Conservation (phyloP, 2,888 invertebrate species). For the Emmelina monodactyla region DNA sequence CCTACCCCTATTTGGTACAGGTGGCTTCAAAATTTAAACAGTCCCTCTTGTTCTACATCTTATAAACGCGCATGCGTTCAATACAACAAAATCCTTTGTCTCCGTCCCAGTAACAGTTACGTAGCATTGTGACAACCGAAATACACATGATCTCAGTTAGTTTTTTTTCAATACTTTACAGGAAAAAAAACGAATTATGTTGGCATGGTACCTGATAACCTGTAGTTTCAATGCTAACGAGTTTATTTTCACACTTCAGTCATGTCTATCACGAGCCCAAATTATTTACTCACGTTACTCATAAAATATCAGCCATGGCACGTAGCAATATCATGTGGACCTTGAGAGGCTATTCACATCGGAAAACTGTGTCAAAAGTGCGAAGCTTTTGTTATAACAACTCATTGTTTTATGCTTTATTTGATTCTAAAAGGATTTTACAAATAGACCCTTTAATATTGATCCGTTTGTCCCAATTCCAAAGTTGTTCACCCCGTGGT, state of each 20-base stretch:
- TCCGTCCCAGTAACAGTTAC: too few species aligned
- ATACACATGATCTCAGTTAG: neutral
- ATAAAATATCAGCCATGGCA: neutral
- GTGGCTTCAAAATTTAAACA: slow-evolving; percentile 20
- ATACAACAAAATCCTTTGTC: too few species aligned
- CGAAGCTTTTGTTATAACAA: too few species aligned
- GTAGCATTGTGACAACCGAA: too few species aligned
- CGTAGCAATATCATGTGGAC: neutral
- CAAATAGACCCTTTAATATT: too few species aligned
- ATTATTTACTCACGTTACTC: neutral
- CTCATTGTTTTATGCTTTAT: too few species aligned
- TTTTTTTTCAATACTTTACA: too few species aligned
- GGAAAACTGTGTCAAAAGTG: neutral
- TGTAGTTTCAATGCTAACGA: neutral
- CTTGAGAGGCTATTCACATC: neutral
- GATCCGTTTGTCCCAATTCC: too few species aligned
- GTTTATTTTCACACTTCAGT: neutral
- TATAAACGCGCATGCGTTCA: neutral
- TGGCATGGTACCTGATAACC: too few species aligned
- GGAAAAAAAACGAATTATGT: too few species aligned
- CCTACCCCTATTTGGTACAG: slow-evolving; percentile 24
- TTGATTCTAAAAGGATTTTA: too few species aligned
- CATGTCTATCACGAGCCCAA: neutral
- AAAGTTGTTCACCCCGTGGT: too few species aligned
- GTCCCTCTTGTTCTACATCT: neutral